Evolutionary conservation across 2,113 vertebrate genomes (phyloP).

Genomic region (Lontra canadensis): DNA sequence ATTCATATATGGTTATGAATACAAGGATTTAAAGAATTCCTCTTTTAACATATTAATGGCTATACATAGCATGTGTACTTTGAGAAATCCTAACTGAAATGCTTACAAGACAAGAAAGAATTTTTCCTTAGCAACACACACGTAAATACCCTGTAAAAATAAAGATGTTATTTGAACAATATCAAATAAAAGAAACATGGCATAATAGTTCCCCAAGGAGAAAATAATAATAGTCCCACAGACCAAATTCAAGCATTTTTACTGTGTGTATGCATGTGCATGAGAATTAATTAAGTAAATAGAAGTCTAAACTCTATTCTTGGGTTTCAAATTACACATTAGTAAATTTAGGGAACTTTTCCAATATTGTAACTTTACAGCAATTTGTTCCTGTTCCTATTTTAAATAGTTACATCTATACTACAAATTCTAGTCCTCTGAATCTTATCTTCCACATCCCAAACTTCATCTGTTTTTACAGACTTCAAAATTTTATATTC

Average conservation of each 20-base stretch:
- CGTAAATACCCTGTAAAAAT: neutral
- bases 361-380: neutral
- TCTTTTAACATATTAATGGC: neutral
- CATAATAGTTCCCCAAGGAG: neutral
- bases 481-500: neutral
- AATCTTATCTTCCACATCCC: neutral
- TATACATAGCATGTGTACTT: neutral
- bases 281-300: neutral
- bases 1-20: neutral
- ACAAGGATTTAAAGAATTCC: neutral
- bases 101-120: neutral
- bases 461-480: neutral
- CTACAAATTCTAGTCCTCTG: neutral
- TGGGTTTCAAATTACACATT: neutral
- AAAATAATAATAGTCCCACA: neutral
- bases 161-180: neutral
- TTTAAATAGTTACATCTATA: neutral
- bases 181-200: neutral
- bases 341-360: neutral
- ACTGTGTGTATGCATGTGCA: rapidly evolving
- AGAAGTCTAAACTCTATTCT: neutral
- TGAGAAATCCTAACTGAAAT: neutral
- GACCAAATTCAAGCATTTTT: neutral
- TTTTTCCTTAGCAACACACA: neutral
- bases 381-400: neutral